phyloP scores from a whole-genome alignment of 1,140 invertebrate species.

The Mycetomoellerius zeteki region DNA sequence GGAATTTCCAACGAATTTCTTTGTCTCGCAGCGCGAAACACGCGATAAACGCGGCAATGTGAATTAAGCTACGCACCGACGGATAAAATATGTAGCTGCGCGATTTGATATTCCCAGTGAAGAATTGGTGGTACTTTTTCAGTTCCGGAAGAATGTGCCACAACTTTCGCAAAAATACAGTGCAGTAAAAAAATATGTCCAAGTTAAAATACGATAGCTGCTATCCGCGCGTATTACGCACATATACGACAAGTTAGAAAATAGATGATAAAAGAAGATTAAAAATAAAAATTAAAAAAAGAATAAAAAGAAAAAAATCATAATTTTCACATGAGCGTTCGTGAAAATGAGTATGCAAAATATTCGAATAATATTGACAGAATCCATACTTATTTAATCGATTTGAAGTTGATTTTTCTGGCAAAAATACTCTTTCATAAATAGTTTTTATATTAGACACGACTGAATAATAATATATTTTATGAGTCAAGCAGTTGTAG shows the following conservation, averaged over 20 bases:
- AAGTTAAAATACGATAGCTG: not conserved
- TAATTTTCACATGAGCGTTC: not conserved
- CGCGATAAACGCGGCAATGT: not conserved
- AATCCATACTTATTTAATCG: not conserved
- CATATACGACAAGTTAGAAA: not conserved
- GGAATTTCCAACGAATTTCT: conserved; percentile 49
- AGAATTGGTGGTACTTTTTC: not conserved
- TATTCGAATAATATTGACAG: not conserved
- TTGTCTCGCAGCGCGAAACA: not conserved
- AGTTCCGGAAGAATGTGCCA: not conserved
- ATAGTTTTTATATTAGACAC: not conserved
- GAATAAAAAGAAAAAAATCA: not conserved
- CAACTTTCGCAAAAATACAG: not conserved
- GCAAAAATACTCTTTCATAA: not conserved
- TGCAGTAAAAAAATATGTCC: not conserved
- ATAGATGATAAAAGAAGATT: not conserved
- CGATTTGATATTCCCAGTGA: conserved; percentile 24
- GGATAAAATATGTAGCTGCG: conserved; percentile 9
- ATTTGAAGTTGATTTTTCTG: not conserved
- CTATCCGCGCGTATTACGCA: not conserved
- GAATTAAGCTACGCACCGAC: conserved; percentile 31
- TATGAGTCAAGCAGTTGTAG: not conserved
- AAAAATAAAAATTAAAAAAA: not conserved
- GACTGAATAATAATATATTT: not conserved
- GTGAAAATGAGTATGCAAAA: not conserved